Evolutionary conservation across 2,797 vertebrate species (phyloP).

Genomic region (Hippoglossus hippoglossus): DNA sequence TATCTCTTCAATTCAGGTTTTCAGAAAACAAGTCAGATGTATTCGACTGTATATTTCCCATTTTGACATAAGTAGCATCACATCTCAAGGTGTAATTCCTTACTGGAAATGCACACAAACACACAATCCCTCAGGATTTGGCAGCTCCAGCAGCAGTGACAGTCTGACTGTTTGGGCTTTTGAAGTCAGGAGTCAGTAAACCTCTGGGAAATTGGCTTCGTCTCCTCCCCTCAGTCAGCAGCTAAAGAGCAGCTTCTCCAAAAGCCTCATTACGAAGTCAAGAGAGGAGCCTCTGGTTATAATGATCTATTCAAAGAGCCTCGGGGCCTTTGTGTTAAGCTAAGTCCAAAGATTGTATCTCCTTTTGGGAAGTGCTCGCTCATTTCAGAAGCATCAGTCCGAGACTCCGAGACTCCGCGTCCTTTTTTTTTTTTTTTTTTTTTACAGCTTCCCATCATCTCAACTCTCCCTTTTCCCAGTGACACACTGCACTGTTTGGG

Average conservation of each 20-base stretch:
- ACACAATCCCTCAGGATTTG: slow-evolving; percentile 51
- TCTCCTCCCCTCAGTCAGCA: slow-evolving; percentile 59
- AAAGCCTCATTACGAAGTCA: slow-evolving; percentile 65
- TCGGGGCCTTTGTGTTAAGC: slow-evolving; percentile 53
- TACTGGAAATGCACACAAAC: slow-evolving; percentile 14
- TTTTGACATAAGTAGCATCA: slow-evolving; percentile 12
- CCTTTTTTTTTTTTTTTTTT: not conserved
- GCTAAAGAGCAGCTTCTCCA: slow-evolving; percentile 52
- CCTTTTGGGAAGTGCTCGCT: slow-evolving; percentile 43
- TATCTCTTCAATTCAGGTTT: not conserved
- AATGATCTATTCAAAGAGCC: slow-evolving; percentile 62
- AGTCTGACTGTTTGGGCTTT: slow-evolving; percentile 57
- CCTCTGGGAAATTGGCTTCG: slow-evolving; percentile 66
- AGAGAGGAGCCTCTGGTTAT: slow-evolving; percentile 47
- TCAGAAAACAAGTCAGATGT: slow-evolving; percentile 1
- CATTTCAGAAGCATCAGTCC: slow-evolving; percentile 56
- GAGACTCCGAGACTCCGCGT: slow-evolving; percentile 13
- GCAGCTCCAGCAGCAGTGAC: slow-evolving; percentile 54
- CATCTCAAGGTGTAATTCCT: slow-evolving; percentile 25
- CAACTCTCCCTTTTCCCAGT: slow-evolving; percentile 18
- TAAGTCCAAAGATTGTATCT: slow-evolving; percentile 56
- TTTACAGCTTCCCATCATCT: slow-evolving; percentile 48
- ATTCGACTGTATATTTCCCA: not conserved
- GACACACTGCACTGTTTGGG: slow-evolving; percentile 54
- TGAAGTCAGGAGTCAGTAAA: slow-evolving; percentile 75